Evolutionary conservation across 1,140 invertebrate species (phyloP), one percentile per base, ranked within the genome.

Genomic region (Mercenaria mercenaria): DNA sequence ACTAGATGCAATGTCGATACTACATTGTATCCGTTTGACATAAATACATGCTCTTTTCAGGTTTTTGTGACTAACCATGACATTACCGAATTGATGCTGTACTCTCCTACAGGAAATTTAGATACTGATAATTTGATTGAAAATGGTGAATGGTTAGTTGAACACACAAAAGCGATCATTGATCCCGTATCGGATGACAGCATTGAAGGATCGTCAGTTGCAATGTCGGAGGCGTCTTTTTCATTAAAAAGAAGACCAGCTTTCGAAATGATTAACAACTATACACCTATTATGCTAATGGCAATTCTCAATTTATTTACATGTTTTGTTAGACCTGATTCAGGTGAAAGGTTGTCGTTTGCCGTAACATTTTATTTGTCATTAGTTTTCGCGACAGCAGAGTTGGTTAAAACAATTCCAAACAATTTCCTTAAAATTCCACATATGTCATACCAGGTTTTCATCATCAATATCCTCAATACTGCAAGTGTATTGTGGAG

Each of bases 11-110:
- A 76, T 6, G 39, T 76, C 13, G 43, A 76, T 29, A 43, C 72
- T 13, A 76, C 39, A 11, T 43, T 43, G 4, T 76, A 76, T 76
- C 72, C 72, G 3, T 76, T 76, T 50, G 72, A 76, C 72, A 76
- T 26, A 29, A 34, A 76, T 37, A 8, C 2, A 26, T 76, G 39
- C 26, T 10, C 11, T n/a, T 76, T 76, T 76, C 15, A 76, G 34
- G 2, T 76, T 23, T 8, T 76, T 29, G 26, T 76, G 20, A 1
- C 20, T 4, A 76, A 23, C 15, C 37, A 76, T 29, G 37, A n/a
- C 39, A n/a, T 29, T 26, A 4, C 34, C 34, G 39, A 76, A 43
- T 18, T 43, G 8, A 76, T 13, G 39, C 10, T 76, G 6, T 1
- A 23, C 2, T 43, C 11, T 4, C 72, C 72, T 29, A 26, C n/a